A percentile compares a stretch with the other conserved stretches of the same genome.
phyloP scores from a whole-genome alignment of 2,888 invertebrate genomes.

The Drosophila koepferae region DNA sequence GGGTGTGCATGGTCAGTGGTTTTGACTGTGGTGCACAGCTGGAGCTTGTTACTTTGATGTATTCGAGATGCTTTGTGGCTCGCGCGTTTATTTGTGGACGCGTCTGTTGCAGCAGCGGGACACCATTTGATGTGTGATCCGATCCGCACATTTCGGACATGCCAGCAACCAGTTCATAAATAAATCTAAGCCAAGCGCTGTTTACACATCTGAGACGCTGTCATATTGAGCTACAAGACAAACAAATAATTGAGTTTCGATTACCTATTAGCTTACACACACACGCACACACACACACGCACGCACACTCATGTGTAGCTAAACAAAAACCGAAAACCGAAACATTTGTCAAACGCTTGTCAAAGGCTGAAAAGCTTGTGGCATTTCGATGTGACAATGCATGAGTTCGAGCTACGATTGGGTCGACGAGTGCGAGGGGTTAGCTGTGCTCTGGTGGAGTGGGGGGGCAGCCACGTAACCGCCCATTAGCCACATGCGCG shows the following conservation, averaged over 20 bases:
- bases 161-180: constrained; percentile 20
- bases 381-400: constrained; percentile 51
- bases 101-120: constrained; percentile 72
- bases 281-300: neutral
- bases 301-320: neutral
- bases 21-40: constrained; percentile 72
- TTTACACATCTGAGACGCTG: constrained; percentile 36
- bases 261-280: constrained; percentile 35
- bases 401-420: constrained; percentile 4
- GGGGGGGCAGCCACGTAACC: constrained; percentile 43
- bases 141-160: constrained; percentile 36
- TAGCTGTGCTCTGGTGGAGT: neutral
- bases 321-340: constrained; percentile 54
- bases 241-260: constrained; percentile 52
- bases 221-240: constrained; percentile 20
- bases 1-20: constrained; percentile 33
- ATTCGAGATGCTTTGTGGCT: constrained; percentile 73
- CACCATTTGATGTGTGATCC: constrained; percentile 55
- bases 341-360: constrained; percentile 82
- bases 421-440: neutral
- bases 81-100: constrained; percentile 80
- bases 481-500: constrained; percentile 84
- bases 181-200: constrained; percentile 27
- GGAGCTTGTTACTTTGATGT: constrained; percentile 83
- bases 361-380: constrained; percentile 71